Conservation (phyloP, 53 echinoderm and acorn worm genomes). For the Patiria pectinifera region DNA sequence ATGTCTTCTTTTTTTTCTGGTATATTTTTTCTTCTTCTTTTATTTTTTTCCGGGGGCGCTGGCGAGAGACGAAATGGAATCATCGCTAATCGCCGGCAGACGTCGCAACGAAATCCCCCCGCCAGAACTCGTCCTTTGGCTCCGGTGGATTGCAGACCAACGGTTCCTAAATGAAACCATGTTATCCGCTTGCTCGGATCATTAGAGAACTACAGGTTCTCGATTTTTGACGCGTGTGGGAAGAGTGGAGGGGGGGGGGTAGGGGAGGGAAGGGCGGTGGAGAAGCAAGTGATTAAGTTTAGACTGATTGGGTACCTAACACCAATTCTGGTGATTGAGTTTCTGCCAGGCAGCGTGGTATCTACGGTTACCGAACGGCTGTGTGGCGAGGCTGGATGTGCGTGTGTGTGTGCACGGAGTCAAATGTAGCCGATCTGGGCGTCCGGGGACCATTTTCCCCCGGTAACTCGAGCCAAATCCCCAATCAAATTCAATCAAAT, state of each 20-base stretch:
- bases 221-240: conserved; percentile 35
- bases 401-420: background rate
- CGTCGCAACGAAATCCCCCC: conserved; percentile 45
- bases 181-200: conserved; percentile 42
- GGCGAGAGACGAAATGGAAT: conserved; percentile 42
- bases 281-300: conserved; percentile 40
- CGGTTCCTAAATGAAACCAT: conserved; percentile 44
- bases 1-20: conserved; percentile 44
- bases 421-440: conserved; percentile 42
- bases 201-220: conserved; percentile 49
- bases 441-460: conserved; percentile 60
- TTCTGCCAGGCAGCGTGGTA: conserved; percentile 1
- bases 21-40: conserved; percentile 47
- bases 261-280: background rate
- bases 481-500: conserved; percentile 68
- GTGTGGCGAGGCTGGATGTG: background rate
- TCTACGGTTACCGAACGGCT: conserved; percentile 34
- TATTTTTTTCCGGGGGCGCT: conserved; percentile 6
- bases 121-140: conserved; percentile 44
- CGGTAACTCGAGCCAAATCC: conserved; percentile 63
- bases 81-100: conserved; percentile 54
- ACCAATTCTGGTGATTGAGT: conserved; percentile 54
- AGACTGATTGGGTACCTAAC: conserved; percentile 32
- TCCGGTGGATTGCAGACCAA: conserved; percentile 31
- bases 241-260: background rate